Conservation (phyloP, 53 echinoderm and acorn worm genomes). For the Echinarachnius parma region DNA sequence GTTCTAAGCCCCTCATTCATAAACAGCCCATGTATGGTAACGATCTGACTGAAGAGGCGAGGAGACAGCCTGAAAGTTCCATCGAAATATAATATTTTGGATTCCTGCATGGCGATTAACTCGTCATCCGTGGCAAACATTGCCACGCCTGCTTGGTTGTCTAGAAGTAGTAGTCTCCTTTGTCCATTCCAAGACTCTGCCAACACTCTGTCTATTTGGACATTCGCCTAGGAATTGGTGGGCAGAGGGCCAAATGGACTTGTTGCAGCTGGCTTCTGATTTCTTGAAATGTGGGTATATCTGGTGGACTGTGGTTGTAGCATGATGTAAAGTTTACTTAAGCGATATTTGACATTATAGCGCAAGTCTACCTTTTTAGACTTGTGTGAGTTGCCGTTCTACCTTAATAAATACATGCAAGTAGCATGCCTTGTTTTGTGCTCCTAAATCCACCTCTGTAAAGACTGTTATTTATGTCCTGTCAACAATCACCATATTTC, state of each 20-base stretch:
- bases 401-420: too few relatives aligned
- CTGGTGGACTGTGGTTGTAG: neutral
- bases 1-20: neutral
- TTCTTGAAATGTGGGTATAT: slow-evolving; percentile 17
- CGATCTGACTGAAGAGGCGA: slow-evolving; percentile 30
- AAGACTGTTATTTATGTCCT: too few relatives aligned
- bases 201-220: slow-evolving; percentile 32
- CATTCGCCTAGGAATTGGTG: slow-evolving; percentile 34
- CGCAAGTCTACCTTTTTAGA: too few relatives aligned
- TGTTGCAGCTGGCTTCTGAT: slow-evolving; percentile 42
- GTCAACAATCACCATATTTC: too few relatives aligned
- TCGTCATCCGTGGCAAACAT: slow-evolving; percentile 40
- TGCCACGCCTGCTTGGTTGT: slow-evolving; percentile 8
- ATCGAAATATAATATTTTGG: slow-evolving; percentile 20
- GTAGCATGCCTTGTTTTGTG: too few relatives aligned
- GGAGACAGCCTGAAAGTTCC: slow-evolving; percentile 45
- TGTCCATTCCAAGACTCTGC: slow-evolving; percentile 41
- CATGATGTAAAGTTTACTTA: too few relatives aligned
- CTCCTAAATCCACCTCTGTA: too few relatives aligned
- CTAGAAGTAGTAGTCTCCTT: slow-evolving; percentile 20
- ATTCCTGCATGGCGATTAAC: slow-evolving; percentile 24
- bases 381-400: too few relatives aligned
- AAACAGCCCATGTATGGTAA: slow-evolving; percentile 41
- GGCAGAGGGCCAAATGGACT: slow-evolving; percentile 23
- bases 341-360: too few relatives aligned